Evolutionary conservation across 2,888 invertebrate species (phyloP).

Genomic region (Calameuta filiformis): DNA sequence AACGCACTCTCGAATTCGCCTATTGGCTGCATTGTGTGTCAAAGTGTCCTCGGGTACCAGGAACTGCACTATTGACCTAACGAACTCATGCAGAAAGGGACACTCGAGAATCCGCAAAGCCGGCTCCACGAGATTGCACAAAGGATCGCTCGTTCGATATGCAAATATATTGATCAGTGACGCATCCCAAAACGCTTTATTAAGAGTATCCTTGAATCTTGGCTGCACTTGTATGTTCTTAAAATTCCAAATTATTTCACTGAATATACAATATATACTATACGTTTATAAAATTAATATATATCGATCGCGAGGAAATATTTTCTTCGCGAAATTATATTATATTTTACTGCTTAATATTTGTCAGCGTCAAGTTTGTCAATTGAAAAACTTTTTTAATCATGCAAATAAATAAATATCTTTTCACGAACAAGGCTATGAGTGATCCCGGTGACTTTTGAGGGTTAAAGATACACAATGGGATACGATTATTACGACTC

Average conservation of each 20-base stretch:
- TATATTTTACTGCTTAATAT: too few species aligned
- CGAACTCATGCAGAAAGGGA: background rate
- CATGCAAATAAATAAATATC: background rate
- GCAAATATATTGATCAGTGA: background rate
- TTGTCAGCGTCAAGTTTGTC: too few species aligned
- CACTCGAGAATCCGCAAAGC: background rate
- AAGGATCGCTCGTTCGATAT: background rate
- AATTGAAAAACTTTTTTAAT: background rate
- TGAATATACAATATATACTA: background rate
- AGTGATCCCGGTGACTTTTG: background rate
- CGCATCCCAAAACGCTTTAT: background rate
- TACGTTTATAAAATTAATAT: too few species aligned
- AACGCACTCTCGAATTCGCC: background rate
- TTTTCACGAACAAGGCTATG: background rate
- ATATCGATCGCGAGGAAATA: too few species aligned
- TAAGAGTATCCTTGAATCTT: background rate
- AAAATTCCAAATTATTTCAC: background rate
- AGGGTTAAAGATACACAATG: too few species aligned
- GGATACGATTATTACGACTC: too few species aligned
- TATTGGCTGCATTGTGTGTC: background rate
- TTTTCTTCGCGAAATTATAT: too few species aligned
- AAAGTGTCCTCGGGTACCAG: background rate
- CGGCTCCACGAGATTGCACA: background rate
- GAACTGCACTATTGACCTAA: background rate
- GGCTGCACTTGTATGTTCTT: background rate